Evolutionary conservation across 1,140 invertebrate genomes (phyloP), one percentile per base, ranked within the genome.

Genomic region (Odontomachus brunneus): DNA sequence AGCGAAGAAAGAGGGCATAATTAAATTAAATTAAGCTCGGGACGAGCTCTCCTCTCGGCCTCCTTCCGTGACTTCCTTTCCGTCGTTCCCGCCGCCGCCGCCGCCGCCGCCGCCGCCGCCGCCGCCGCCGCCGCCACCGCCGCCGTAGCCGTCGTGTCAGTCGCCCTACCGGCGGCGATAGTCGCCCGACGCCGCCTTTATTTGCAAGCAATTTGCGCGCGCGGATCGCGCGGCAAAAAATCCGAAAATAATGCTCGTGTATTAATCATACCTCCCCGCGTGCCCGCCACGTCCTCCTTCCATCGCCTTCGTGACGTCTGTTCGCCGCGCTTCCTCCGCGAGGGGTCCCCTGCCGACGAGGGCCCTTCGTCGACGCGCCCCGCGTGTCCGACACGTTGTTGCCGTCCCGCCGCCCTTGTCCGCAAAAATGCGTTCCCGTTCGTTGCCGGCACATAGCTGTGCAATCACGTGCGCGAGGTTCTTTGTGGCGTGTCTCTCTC

Each of bases 121-220:
- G 22, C 73, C 17, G 60, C 51, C 51, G 29, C 72, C 60, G 49
- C 75, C 80, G 66, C 51, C 78, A 12, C 67, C 48, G 48, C 62
- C 48, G 59, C 80, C 9, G 38, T 7, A 3, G 9, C 38, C 38
- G 38, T 7, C 38, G 38, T 7, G 38, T 4, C 67, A 59, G 66
- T 53, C 81, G 71, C 80, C 69, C 83, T 71, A 88, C 86, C 84
- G 88, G 78, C 86, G 88, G 84, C 88, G 73, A 88, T 88, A 88
- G 87, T 83, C 83, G 80, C 65, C 51, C 86, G 84, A 82, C 74
- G 88, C 80, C 86, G 88, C 88, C 88, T 93, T 92, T 93, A 93
- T 93, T 93, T 91, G 91, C 91, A 90, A 93, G 92, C 90, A 92
- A 94, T 93, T 93, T 93, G 89, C 88, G 86, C 89, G 83, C 83